Conservation (phyloP, 2,797 vertebrate genomes). For the Gymnothorax javanicus region DNA sequence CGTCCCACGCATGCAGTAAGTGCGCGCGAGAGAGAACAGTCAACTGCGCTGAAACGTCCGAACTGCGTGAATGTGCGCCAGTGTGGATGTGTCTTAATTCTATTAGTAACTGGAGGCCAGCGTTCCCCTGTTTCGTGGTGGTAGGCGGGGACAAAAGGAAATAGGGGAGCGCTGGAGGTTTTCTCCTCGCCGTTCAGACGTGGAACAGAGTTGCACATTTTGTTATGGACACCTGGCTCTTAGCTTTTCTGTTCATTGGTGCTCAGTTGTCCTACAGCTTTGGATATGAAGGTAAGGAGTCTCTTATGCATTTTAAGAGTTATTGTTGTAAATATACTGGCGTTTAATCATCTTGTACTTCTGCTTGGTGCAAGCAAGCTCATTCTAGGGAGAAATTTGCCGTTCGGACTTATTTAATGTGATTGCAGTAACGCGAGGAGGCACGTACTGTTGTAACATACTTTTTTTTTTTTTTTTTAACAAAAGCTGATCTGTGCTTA, state of each 20-base stretch:
- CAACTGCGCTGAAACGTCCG: not conserved
- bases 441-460: not conserved
- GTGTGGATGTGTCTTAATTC: conserved; percentile 40
- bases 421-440: not conserved
- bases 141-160: conserved; percentile 69
- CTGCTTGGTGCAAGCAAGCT: not conserved
- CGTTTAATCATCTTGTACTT: not conserved
- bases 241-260: conserved; percentile 61
- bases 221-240: conserved; percentile 71
- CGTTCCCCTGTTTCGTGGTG: conserved; percentile 68
- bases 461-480: not conserved
- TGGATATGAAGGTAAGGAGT: conserved; percentile 73
- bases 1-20: too few relatives aligned
- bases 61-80: conserved; percentile 10
- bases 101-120: conserved; percentile 51
- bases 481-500: not conserved
- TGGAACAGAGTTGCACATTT: conserved; percentile 53
- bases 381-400: not conserved
- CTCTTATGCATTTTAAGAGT: not conserved
- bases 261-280: conserved; percentile 65
- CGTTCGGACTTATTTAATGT: not conserved
- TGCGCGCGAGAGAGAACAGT: not conserved
- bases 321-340: not conserved
- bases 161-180: conserved; percentile 71
- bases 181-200: conserved; percentile 63